Evolutionary conservation across 2,797 vertebrate species (phyloP), one percentile per base, ranked within the genome.

Genomic region (Clamator glandarius): DNA sequence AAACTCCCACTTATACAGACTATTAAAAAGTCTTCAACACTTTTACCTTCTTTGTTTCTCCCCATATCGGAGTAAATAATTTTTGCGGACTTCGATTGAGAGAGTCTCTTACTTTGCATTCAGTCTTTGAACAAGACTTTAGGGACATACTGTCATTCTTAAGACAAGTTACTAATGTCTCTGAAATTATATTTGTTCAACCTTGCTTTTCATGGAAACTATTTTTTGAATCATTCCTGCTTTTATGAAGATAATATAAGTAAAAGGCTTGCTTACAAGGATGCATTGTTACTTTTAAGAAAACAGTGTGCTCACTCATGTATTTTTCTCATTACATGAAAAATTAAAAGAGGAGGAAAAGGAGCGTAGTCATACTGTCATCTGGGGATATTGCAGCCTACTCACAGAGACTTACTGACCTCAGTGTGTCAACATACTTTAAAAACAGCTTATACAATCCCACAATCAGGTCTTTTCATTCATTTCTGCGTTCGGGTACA

Each of bases 31-130:
- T 44, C 67, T 84, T 84, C 62, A 93, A 69, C 89, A 28, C 67
- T 88, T 96, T 67, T 54, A 79, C 79, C 75, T 95, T 90, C 66
- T 85, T 92, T 76, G 24, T 72, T 94, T 84, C 36, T 77, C 88
- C 15, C 23, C 9, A n/a, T 63, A 12, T 41, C 67, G 25, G 66
- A 28, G 70, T 90, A 74, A 87, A 76, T 64, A 74, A 21, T 86
- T 85, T 95, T 68, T 72, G 41, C 41, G 33, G 31, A 35, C 15
- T 95, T 77, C 5, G 9, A 17, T 23, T 50, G n/a, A n/a, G n/a
- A n/a, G n/a, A 41, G 15, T 87, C 58, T 92, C 26, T 77, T 75
- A 48, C 72, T 86, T 94, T 91, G 13, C 26, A 31, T 76, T 84
- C 42, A 69, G 6, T 66, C 55, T 81, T 75, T 81, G 39, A 91